Evolutionary conservation across 2,113 vertebrate genomes (phyloP).

Genomic region (Connochaetes taurinus): DNA sequence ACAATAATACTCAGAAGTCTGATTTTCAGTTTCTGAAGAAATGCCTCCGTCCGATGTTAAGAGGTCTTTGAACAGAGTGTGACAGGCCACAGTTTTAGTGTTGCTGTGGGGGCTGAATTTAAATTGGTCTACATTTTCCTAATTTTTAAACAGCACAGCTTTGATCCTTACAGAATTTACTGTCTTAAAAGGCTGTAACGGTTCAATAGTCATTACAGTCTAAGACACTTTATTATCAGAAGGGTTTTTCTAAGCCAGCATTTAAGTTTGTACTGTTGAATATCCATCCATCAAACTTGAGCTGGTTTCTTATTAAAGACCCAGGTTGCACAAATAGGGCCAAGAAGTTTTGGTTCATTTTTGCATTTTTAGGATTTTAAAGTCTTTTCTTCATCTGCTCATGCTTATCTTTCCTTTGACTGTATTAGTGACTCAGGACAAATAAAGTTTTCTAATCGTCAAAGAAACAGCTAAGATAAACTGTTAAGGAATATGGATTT

Average conservation of each 20-base stretch:
- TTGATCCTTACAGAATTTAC: not conserved
- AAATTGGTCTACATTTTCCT: not conserved
- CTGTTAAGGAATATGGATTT: not conserved
- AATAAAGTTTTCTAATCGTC: not conserved
- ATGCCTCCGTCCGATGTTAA: not conserved
- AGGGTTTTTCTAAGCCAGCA: not conserved
- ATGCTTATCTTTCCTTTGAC: not conserved
- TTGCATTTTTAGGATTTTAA: not conserved
- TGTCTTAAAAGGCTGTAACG: not conserved
- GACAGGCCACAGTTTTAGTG: not conserved
- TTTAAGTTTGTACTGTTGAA: not conserved
- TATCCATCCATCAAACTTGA: not conserved
- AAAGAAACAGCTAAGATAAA: not conserved
- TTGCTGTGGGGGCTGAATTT: not conserved
- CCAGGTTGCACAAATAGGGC: not conserved
- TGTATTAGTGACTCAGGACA: not conserved
- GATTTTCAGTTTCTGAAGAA: conserved; percentile 15
- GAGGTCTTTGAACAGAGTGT: not conserved
- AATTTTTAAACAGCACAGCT: not conserved
- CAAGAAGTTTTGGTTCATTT: not conserved
- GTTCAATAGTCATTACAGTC: not conserved
- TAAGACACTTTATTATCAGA: not conserved
- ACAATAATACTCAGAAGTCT: not conserved
- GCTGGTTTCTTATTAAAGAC: not conserved
- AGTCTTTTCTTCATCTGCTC: not conserved